Percentiles rank a stretch among this genome's conserved stretches.
phyloP scores from a whole-genome alignment of 1,140 invertebrate species.

The Batillaria attramentaria region DNA sequence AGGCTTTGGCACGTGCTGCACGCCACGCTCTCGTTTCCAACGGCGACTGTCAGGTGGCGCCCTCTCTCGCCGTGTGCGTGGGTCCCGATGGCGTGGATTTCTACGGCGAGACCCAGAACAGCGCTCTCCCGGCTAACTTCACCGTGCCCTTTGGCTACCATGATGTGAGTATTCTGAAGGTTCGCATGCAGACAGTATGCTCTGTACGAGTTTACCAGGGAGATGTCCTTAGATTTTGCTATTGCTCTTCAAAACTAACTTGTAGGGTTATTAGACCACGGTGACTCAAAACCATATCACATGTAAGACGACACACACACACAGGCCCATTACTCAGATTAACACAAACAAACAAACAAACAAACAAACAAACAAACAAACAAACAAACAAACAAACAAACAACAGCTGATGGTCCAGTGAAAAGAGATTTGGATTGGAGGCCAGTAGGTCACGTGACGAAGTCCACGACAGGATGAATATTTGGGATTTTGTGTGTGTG shows the following conservation, averaged over 20 bases:
- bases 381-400: too few relatives aligned
- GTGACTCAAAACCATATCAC: not conserved
- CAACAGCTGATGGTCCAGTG: too few relatives aligned
- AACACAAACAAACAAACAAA: not conserved
- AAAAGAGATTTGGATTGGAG: too few relatives aligned
- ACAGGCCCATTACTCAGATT: too few relatives aligned
- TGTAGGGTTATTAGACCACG: too few relatives aligned
- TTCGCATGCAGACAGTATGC: too few relatives aligned
- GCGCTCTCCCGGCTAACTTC: conserved; percentile 26
- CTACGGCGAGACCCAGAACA: conserved; percentile 31
- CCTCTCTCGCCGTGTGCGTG: conserved; percentile 54
- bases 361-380: not conserved
- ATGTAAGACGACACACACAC: not conserved
- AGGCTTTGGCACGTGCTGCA: conserved; percentile 2
- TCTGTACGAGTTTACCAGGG: too few relatives aligned
- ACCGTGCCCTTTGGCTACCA: conserved; percentile 27
- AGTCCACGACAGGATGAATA: not conserved
- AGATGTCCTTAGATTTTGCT: too few relatives aligned
- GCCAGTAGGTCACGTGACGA: not conserved
- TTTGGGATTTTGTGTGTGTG: not conserved
- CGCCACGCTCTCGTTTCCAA: conserved; percentile 39
- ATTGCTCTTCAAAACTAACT: too few relatives aligned
- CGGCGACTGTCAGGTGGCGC: conserved; percentile 41
- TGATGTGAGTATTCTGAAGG: not conserved
- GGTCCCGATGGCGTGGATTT: conserved; percentile 61